These are phyloP conservation scores for Megalops cyprinoides DNA, from an alignment of 2,797 vertebrate genomes.

Conservation along the genomic window DNA sequence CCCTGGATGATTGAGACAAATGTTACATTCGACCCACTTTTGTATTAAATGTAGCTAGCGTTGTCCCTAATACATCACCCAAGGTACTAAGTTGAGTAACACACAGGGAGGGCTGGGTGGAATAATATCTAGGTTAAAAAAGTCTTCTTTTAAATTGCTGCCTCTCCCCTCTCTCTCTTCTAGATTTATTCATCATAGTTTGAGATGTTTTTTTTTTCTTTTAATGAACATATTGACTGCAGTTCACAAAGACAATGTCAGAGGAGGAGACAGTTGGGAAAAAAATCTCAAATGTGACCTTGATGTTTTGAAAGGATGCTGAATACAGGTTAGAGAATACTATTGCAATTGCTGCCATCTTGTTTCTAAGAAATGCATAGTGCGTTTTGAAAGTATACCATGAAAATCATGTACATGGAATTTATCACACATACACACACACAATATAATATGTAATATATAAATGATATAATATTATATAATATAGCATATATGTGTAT, in stretches of 20 bases:
- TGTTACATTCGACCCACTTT: constrained; percentile 52
- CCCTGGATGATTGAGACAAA: constrained; percentile 57
- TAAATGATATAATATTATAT: no score
- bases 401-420: neutral
- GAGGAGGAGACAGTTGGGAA: neutral
- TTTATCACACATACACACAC: neutral
- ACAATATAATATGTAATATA: no score
- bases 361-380: neutral
- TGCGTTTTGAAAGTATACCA: neutral
- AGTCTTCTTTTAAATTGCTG: neutral
- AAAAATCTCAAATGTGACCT: neutral
- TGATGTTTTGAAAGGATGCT: neutral
- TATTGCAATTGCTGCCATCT: neutral
- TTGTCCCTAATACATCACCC: constrained; percentile 47
- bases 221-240: neutral
- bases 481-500: neutral
- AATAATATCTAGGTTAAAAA: constrained; percentile 31
- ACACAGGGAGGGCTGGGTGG: constrained; percentile 33
- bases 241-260: neutral
- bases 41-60: constrained; percentile 48
- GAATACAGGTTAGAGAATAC: neutral
- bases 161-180: constrained; percentile 4
- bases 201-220: no score
- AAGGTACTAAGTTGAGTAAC: constrained; percentile 42
- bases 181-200: no score